Evolutionary conservation across 2,888 invertebrate genomes (phyloP).

Genomic region (Lamellibrachia columna): DNA sequence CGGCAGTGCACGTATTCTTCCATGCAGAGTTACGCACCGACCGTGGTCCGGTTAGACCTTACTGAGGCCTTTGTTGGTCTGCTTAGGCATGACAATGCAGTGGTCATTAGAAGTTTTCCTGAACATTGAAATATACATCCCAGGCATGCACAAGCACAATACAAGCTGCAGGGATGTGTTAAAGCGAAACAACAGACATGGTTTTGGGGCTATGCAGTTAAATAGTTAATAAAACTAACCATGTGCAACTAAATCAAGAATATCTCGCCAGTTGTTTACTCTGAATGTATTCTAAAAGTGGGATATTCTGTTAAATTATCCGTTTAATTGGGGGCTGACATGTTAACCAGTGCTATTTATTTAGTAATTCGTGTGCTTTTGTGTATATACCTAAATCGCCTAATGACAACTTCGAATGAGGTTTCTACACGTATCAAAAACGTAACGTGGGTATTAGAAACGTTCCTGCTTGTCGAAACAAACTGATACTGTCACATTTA

Average conservation of each 20-base stretch:
- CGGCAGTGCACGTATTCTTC: background rate
- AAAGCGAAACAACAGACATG: too few species aligned
- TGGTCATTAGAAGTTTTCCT: background rate
- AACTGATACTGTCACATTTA: background rate
- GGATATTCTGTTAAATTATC: too few species aligned
- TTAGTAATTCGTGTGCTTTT: too few species aligned
- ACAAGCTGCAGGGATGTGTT: background rate
- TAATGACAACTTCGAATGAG: background rate
- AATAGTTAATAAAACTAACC: too few species aligned
- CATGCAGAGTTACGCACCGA: background rate
- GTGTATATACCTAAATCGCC: too few species aligned
- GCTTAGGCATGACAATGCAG: background rate
- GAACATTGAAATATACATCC: background rate
- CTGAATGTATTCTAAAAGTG: too few species aligned
- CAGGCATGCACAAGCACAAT: background rate
- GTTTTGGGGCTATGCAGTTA: too few species aligned
- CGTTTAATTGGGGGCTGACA: too few species aligned
- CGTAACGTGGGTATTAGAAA: background rate
- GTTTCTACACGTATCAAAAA: background rate
- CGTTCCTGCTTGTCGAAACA: background rate
- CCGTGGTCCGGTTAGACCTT: background rate
- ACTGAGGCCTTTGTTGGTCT: background rate
- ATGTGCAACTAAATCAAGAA: too few species aligned
- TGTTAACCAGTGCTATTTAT: too few species aligned
- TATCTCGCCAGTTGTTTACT: too few species aligned